Evolutionary conservation across 1,140 invertebrate species (phyloP), one percentile per base, ranked within the genome.

Genomic region (Microplitis mediator): DNA sequence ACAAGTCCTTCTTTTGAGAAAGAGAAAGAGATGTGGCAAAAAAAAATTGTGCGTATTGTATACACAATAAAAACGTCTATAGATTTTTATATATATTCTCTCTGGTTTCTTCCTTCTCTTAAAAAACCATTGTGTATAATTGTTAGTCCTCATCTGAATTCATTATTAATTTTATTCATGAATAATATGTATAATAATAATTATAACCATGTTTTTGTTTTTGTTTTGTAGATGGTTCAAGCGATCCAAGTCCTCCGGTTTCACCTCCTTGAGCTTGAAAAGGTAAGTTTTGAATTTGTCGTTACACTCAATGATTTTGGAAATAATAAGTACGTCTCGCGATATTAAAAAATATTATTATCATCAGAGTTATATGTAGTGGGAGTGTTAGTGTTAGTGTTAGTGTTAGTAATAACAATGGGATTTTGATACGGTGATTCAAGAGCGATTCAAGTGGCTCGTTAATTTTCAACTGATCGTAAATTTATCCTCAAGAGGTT

Each of bases 181-280:
- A 31, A 23, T 4, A 31, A 6, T 32, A 31, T 16, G 2, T 31
- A 13, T 51, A 23, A 35, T 34, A 64, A 23, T 68, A 23, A 60
- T 69, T 32, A 4, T 77, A 76, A 72, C 70, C 73, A 67, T 54
- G 76, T 75, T 80, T 81, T 84, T 85, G 82, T 86, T 87, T 84
- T 91, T 88, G 88, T 84, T 82, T 94, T 95, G 78, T 94, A 99
- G 98, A 99, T 99, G 98, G 97, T 99, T 86, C 98, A 99, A 92
- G 97, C 98, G 87, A 99, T 99, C 90, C 98, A 99, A 93, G 98
- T 99, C 82, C 93, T 99, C 89, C 94, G 98, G 91, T 99, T 99
- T 95, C 98, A 99, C 92, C 93, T 99, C 88, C 93, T 99, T 91
- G 98, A 99, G 92, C 93, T 99, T 91, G 98, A 99, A 98, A 99